A percentile compares a stretch with the other conserved stretches of the same genome.
phyloP scores from a whole-genome alignment of 2,888 invertebrate genomes.

The Cantharis lateralis region DNA sequence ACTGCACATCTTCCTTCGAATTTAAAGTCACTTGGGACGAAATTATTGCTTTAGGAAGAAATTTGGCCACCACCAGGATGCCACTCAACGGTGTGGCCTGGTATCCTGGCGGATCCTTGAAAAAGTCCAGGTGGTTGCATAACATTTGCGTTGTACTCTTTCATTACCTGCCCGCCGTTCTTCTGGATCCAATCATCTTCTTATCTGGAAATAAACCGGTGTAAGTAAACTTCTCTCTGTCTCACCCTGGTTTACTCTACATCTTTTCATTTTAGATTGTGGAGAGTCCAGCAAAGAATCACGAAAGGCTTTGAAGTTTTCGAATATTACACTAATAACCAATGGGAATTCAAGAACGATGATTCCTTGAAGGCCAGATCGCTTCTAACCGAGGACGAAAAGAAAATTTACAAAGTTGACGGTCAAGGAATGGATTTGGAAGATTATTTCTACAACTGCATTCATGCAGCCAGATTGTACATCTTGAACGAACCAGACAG shows the following conservation, averaged over 20 bases:
- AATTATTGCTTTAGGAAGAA: constrained; percentile 80
- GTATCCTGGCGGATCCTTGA: constrained; percentile 87
- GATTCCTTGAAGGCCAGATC: constrained; percentile 63
- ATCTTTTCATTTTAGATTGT: constrained; percentile 65
- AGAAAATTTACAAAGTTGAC: constrained; percentile 70
- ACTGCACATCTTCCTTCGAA: constrained; percentile 80
- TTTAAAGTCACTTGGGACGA: constrained; percentile 87
- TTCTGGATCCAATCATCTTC: constrained; percentile 78
- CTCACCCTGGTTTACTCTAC: too few species aligned
- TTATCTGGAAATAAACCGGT: constrained; percentile 86
- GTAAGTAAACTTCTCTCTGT: constrained; percentile 72
- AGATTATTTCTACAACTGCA: constrained; percentile 82
- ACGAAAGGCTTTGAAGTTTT: constrained; percentile 86
- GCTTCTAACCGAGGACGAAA: constrained; percentile 68
- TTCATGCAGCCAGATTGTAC: constrained; percentile 76
- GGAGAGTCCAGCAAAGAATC: constrained; percentile 81
- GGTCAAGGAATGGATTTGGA: constrained; percentile 74
- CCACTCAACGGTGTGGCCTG: constrained; percentile 87
- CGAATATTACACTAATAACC: constrained; percentile 90
- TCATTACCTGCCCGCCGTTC: constrained; percentile 88
- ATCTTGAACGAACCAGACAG: constrained; percentile 84
- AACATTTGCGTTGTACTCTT: constrained; percentile 83
- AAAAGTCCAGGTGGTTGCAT: constrained; percentile 75
- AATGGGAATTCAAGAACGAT: constrained; percentile 85
- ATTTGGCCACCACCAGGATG: constrained; percentile 74